Base-by-base conservation (phyloP, 92 coral and sea anemone species). In the Phenganax marumi region DNA sequence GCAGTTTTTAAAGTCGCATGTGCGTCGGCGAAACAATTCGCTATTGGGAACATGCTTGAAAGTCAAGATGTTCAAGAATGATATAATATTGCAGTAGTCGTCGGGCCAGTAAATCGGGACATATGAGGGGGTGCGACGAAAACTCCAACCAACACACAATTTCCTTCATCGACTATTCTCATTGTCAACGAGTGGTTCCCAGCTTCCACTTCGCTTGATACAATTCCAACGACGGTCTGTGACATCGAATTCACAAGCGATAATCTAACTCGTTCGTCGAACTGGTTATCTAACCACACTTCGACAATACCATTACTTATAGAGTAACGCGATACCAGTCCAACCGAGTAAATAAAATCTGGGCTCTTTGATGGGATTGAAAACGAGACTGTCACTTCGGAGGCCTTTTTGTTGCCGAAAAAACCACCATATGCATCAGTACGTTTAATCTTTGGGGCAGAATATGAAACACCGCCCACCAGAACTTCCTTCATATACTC, bases 121-220 rank as follows among this genome's bases (percentile, higher is more conserved):
- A 18, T 25, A 66, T 87, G 88, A 52, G 92, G 77, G 23, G 92
- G 90, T 61, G 90, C 90, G 19, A 84, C 74, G 13, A 90, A 70
- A 73, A 87, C 12, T 56, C 90, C 92, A 77, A 86, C 85, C 46
- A 87, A 75, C 25, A 90, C 33, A 12, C 79, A 87, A 70, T 69
- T 68, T 52, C 93, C 93, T n/a, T 83, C 18, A 69, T 84, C 57
- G 52, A 87, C 84, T 46, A 79, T 84, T 54, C 84, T 72, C 50
- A 90, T 83, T 10, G 85, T 87, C 54, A 90, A 52, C 12, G 70
- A 54, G 50, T 85, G 93, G 63, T 54, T 56, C 11, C 93, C 93
- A 12, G 89, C 82, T 51, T 55, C 19, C 39, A 87, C 87, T 48
- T 85, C 50, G 10, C 74, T 77, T 8, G 80, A 79, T 24, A 90